phyloP scores from a whole-genome alignment of 2,888 invertebrate species.

The Lasioglossum oenotherae region DNA sequence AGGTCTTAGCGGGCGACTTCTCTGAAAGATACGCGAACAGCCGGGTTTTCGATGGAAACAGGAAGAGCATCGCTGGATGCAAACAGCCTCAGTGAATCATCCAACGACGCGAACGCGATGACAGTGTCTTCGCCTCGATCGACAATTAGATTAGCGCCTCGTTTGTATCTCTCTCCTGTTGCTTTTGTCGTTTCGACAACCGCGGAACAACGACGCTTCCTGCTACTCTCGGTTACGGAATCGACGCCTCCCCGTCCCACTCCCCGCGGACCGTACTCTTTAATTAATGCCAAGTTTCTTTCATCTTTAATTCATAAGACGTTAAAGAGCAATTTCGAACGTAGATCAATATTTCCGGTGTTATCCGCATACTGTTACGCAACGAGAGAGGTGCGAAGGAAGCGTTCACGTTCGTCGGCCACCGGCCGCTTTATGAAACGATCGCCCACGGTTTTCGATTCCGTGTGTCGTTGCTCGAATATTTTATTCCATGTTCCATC shows the following conservation, averaged over 20 bases:
- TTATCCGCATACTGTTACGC: conserved; percentile 7
- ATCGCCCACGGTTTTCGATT: conserved; percentile 17
- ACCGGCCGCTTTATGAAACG: conserved; percentile 5
- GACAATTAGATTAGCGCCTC: background rate
- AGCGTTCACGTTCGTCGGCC: background rate
- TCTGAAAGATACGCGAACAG: conserved; percentile 8
- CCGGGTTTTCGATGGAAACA: conserved; percentile 17
- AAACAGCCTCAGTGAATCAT: background rate
- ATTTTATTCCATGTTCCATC: conserved; percentile 36
- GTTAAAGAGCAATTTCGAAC: background rate
- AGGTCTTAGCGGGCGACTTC: conserved; percentile 24
- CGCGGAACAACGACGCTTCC: conserved; percentile 29
- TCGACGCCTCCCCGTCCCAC: background rate
- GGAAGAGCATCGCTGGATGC: conserved; percentile 18
- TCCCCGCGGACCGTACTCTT: background rate
- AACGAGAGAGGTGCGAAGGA: conserved; percentile 25
- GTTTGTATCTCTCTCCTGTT: background rate
- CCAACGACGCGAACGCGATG: background rate
- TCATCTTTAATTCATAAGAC: conserved; percentile 39
- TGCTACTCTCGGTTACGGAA: conserved; percentile 17
- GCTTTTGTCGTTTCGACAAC: background rate
- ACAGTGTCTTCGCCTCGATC: background rate
- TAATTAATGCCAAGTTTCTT: conserved; percentile 24
- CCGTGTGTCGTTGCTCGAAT: conserved; percentile 34
- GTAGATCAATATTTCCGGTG: conserved; percentile 6